Conservation (phyloP, 2,888 invertebrate genomes). For the Sympetrum striolatum region DNA sequence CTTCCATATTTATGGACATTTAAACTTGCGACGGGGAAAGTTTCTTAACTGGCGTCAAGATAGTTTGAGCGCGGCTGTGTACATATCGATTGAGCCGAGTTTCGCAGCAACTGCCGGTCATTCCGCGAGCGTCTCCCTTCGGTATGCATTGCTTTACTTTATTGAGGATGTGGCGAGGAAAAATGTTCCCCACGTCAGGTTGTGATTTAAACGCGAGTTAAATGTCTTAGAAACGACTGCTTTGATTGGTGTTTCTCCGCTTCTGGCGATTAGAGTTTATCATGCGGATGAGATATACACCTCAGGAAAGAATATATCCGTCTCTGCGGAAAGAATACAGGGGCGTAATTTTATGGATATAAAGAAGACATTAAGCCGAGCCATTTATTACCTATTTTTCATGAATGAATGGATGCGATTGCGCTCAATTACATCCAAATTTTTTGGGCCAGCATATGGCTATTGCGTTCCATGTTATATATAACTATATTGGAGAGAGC, state of each 20-base stretch:
- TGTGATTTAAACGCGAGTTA: not conserved
- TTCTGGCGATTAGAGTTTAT: not conserved
- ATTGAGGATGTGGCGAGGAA: not conserved
- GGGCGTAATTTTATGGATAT: no score
- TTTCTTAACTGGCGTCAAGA: conserved; percentile 3
- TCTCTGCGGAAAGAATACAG: not conserved
- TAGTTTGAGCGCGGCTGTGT: not conserved
- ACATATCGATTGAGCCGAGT: not conserved
- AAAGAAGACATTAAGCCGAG: no score
- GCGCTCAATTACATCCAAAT: no score
- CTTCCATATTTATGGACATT: conserved; percentile 9
- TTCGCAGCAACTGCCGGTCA: not conserved
- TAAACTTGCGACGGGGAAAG: conserved; percentile 11
- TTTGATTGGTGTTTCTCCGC: not conserved
- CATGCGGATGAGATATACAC: not conserved
- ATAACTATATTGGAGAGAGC: no score
- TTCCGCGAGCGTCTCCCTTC: not conserved
- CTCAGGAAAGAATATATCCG: not conserved
- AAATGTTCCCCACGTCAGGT: not conserved
- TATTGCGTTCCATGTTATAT: no score
- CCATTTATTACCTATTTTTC: no score
- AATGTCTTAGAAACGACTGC: not conserved
- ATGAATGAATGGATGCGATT: no score
- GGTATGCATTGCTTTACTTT: not conserved
- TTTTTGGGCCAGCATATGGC: no score